Evolutionary conservation across 2,888 invertebrate genomes (phyloP).

Genomic region (Pollenia griseotomentosa): DNA sequence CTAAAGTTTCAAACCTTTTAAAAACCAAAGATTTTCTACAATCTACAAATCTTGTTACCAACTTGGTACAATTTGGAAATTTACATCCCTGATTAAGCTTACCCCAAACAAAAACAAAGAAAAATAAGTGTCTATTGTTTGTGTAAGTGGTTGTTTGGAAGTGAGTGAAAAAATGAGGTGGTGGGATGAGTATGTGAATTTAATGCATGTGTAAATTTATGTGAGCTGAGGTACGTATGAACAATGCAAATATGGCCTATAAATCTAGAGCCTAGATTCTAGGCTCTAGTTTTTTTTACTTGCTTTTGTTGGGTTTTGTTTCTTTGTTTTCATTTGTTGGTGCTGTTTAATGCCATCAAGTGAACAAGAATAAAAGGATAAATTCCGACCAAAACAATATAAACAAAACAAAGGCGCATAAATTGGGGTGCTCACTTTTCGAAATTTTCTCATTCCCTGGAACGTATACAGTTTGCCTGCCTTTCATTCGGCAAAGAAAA

Average conservation of each 20-base stretch:
- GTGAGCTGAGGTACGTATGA: background rate
- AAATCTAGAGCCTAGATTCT: background rate
- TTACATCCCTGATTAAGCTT: too few relatives aligned
- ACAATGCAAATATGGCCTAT: background rate
- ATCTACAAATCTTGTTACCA: too few relatives aligned
- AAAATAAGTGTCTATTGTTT: background rate
- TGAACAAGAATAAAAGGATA: slow-evolving; percentile 35
- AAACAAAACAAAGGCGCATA: background rate
- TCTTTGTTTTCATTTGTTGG: background rate
- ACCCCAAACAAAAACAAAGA: slow-evolving; percentile 3
- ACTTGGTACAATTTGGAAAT: too few relatives aligned
- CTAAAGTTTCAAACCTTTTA: too few relatives aligned
- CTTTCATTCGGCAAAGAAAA: too few relatives aligned
- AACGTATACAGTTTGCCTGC: too few relatives aligned
- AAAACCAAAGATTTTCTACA: too few relatives aligned
- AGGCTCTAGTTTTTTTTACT: slow-evolving; percentile 3
- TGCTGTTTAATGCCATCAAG: slow-evolving; percentile 40
- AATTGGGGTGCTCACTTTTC: too few relatives aligned
- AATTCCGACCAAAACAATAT: slow-evolving; percentile 1
- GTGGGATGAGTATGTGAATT: background rate
- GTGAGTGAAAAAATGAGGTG: background rate
- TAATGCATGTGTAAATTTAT: too few relatives aligned
- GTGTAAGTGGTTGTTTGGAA: background rate
- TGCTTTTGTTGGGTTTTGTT: slow-evolving; percentile 33
- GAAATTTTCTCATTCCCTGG: too few relatives aligned